Percentiles rank a stretch among this genome's conserved stretches.
These are phyloP conservation scores for Dryomyza anilis DNA, from an alignment of 2,888 invertebrate genomes.

Conservation along the genomic window DNA sequence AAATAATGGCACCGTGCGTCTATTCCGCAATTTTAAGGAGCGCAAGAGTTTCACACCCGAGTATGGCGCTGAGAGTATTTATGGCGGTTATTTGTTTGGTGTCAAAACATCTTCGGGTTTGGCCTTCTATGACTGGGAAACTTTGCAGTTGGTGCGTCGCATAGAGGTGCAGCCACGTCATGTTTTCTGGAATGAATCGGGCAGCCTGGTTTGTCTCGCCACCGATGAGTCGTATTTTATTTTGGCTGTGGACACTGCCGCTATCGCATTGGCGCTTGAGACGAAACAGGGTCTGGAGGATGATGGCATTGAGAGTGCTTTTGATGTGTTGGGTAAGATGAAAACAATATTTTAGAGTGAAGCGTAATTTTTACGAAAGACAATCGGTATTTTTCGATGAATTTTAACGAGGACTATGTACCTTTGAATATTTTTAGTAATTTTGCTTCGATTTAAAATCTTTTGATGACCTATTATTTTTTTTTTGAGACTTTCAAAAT, in stretches of 20 bases:
- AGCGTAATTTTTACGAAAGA: too few relatives aligned
- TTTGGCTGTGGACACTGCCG: conserved; percentile 83
- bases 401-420: too few relatives aligned
- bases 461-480: too few relatives aligned
- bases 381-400: too few relatives aligned
- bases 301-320: conserved; percentile 95
- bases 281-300: conserved; percentile 79
- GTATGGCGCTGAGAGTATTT: conserved; percentile 95
- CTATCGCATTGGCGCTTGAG: conserved; percentile 78
- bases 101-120: conserved; percentile 91
- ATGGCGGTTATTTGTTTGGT: conserved; percentile 88
- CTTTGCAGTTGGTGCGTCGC: conserved; percentile 85
- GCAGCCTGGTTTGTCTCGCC: conserved; percentile 89
- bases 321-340: conserved; percentile 73
- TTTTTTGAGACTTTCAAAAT: too few relatives aligned
- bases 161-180: conserved; percentile 94
- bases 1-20: conserved; percentile 85
- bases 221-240: conserved; percentile 96
- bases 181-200: conserved; percentile 97
- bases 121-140: conserved; percentile 98
- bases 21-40: conserved; percentile 99
- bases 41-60: conserved; percentile 95
- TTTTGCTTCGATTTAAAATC: too few relatives aligned
- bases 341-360: background rate
- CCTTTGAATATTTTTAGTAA: background rate